Evolutionary conservation across 2,113 vertebrate species (phyloP).

Genomic region (Collichthys lucidus): DNA sequence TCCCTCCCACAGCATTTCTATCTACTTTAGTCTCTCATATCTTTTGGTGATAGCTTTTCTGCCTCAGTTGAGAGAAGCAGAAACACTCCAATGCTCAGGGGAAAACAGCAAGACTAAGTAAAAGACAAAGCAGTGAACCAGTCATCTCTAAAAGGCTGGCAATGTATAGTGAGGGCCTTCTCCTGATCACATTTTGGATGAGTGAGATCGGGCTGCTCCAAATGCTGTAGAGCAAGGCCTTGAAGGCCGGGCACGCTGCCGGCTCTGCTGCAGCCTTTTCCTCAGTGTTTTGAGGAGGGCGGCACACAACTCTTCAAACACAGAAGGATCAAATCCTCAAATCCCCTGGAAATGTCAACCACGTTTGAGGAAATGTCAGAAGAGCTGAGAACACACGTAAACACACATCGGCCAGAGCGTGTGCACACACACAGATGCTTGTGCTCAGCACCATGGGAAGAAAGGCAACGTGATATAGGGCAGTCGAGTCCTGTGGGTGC

Average conservation of each 20-base stretch:
- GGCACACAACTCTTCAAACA: constrained; percentile 74
- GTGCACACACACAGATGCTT: constrained; percentile 36
- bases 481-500: constrained; percentile 64
- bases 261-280: constrained; percentile 47
- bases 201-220: constrained; percentile 46
- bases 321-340: constrained; percentile 79
- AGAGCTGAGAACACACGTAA: constrained; percentile 64
- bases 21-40: constrained; percentile 64
- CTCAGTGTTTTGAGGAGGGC: constrained; percentile 58
- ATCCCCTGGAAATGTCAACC: constrained; percentile 82
- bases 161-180: constrained; percentile 53
- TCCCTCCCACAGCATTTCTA: constrained; percentile 66
- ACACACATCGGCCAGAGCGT: constrained; percentile 29
- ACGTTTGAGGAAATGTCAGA: constrained; percentile 82
- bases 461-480: constrained; percentile 60
- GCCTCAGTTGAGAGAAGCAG: constrained; percentile 72
- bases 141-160: constrained; percentile 67
- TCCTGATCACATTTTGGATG: constrained; percentile 66
- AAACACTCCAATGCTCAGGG: constrained; percentile 71
- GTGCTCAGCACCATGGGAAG: constrained; percentile 27
- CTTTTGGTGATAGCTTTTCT: constrained; percentile 75
- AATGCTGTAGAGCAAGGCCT: constrained; percentile 59
- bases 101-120: constrained; percentile 65
- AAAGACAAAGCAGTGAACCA: constrained; percentile 70
- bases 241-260: constrained; percentile 51